Base-by-base conservation (phyloP, 2,113 vertebrate genomes). In the Macheiramphus alcinus region DNA sequence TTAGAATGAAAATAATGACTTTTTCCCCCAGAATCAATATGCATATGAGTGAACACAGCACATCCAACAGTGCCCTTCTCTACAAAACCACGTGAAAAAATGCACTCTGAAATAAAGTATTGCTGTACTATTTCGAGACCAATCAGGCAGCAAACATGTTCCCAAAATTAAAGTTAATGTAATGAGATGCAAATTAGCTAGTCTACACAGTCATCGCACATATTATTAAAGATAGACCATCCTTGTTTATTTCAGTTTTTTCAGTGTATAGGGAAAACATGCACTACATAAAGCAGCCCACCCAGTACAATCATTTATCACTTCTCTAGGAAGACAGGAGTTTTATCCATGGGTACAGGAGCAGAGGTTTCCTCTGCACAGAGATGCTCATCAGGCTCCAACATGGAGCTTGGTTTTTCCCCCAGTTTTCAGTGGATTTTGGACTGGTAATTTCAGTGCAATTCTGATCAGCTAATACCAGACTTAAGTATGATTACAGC, bases 171-270 rank as follows among this genome's bases (percentile, higher is more conserved):
- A 75, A 92, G 62, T 22, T 73, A 81, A 90, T 63, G 48, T 70
- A 90, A 89, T 75, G 68, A 90, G 81, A 93, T 93, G 81, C 36
- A 81, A 74, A 80, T 80, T 45, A 86, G 68, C 68, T 63, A n/a
- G 43, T 68, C 55, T 50, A 62, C 31, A 48, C 48, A 90, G 81
- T 40, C 56, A n/a, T 14, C 40, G 62, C 80, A 75, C 48, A 12
- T 70, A 40, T 56, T 85, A 89, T 90, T 93, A 80, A 86, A 80
- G 62, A 52, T 1, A 80, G 62, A 45, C 43, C 62, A 45, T 3
- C 63, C 42, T 62, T 63, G 42, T 27, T 80, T 86, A 56, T 63
- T 63, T 48, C 55, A 13, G 11, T 45, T 63, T 86, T 86, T 29
- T n/a, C 48, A 6, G 36, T 43, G 27, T 52, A 68, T 50, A 20